Percentiles rank a stretch among this genome's conserved stretches.
Conservation (phyloP, 2,888 invertebrate genomes). For the Cryptocephalus primarius region DNA sequence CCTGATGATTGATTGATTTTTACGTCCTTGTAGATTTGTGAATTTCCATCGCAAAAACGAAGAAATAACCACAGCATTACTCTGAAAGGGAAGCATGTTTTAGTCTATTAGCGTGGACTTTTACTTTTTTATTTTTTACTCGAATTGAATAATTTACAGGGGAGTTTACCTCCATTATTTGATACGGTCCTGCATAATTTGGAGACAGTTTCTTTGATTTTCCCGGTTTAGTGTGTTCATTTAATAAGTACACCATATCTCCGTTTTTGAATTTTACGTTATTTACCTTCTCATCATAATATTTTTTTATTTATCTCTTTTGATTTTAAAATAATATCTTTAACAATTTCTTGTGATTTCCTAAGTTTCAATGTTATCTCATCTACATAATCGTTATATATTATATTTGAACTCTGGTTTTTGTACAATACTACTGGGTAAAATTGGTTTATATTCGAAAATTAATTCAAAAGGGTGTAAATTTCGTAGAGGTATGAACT, state of each 20-base stretch:
- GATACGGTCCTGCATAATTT: slow-evolving; percentile 5
- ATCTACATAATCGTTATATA: slow-evolving; percentile 18
- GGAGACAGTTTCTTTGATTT: slow-evolving; percentile 5
- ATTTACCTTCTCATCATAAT: slow-evolving; percentile 9
- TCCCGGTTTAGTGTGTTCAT: slow-evolving; percentile 2
- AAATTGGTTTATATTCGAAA: slow-evolving; percentile 20
- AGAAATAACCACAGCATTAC: background rate
- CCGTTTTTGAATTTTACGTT: slow-evolving; percentile 1
- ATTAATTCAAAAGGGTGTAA: slow-evolving; percentile 24
- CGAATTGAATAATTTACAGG: slow-evolving; percentile 6
- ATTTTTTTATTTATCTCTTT: slow-evolving; percentile 15
- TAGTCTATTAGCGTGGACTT: slow-evolving; percentile 5
- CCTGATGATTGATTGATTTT: slow-evolving; percentile 1
- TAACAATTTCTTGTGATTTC: slow-evolving; percentile 15
- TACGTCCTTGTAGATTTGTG: too few relatives aligned
- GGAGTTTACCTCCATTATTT: slow-evolving; percentile 3
- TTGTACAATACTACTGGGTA: slow-evolving; percentile 16
- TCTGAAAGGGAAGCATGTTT: slow-evolving; percentile 9
- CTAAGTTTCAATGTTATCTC: slow-evolving; percentile 17
- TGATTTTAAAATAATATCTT: slow-evolving; percentile 11
- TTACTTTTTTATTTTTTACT: slow-evolving; percentile 7
- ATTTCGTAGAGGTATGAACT: slow-evolving; percentile 23
- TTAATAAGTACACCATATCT: slow-evolving; percentile 1
- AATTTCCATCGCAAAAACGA: background rate
- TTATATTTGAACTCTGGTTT: slow-evolving; percentile 19